A percentile compares a stretch with the other conserved stretches of the same genome.
Evolutionary conservation across 2,888 invertebrate genomes (phyloP).

Genomic region (Sthenelais limicola): DNA sequence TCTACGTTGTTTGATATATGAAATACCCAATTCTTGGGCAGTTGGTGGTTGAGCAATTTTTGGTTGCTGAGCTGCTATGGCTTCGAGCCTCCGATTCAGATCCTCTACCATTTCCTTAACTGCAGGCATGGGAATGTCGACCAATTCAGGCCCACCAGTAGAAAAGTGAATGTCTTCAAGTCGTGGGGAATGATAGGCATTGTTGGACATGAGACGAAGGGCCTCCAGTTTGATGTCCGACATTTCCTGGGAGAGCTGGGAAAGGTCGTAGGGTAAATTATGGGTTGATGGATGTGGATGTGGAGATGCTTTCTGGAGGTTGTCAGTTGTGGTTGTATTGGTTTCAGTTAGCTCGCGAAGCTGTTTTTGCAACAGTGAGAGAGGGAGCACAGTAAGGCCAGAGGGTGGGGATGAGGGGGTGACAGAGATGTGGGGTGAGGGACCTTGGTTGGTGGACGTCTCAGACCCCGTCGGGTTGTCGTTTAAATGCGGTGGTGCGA

Average conservation of each 20-base stretch:
- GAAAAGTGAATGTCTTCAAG: slow-evolving; percentile 41
- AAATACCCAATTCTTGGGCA: slow-evolving; percentile 45
- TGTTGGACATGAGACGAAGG: slow-evolving; percentile 32
- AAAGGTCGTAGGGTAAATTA: slow-evolving; percentile 19
- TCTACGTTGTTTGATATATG: slow-evolving; percentile 27
- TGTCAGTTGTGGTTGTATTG: slow-evolving; percentile 9
- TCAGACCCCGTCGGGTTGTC: slow-evolving; percentile 3
- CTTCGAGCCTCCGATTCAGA: slow-evolving; percentile 49
- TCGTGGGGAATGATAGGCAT: slow-evolving; percentile 23
- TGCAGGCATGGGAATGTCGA: slow-evolving; percentile 48
- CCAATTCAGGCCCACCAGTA: slow-evolving; percentile 44
- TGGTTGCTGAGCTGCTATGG: slow-evolving; percentile 47
- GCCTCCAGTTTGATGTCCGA: slow-evolving; percentile 26
- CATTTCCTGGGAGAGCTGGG: slow-evolving; percentile 25
- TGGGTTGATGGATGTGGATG: not conserved
- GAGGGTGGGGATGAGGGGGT: slow-evolving; percentile 38
- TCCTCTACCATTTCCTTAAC: slow-evolving; percentile 51
- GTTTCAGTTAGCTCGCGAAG: no score
- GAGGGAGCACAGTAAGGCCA: slow-evolving; percentile 30
- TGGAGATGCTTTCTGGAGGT: not conserved
- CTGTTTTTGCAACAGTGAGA: slow-evolving; percentile 1
- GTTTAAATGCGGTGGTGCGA: slow-evolving; percentile 9
- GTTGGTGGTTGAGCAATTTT: slow-evolving; percentile 39
- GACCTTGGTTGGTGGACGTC: slow-evolving; percentile 27
- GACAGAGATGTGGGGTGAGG: slow-evolving; percentile 36